Evolutionary conservation across 2,113 vertebrate genomes (phyloP), one percentile per base, ranked within the genome.

Genomic region (Bubo scandiacus): DNA sequence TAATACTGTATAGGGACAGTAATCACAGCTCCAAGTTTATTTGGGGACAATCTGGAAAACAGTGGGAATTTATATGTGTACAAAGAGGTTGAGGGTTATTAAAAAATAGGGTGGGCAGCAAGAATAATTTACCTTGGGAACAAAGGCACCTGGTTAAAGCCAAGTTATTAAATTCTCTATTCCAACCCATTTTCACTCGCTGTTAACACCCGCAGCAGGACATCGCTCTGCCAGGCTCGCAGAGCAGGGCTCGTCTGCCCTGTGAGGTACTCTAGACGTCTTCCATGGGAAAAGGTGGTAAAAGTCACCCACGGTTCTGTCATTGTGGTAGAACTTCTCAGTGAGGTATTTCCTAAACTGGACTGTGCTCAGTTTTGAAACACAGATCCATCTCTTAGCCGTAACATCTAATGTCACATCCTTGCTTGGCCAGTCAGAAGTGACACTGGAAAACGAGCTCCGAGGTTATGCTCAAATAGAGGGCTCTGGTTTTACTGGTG

Each of bases 171-270:
- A 42, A 54, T 30, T 30, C 91, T 12, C 29, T 10, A 0, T 20
- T 30, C 42, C 71, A 42, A 14, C 25, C 32, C 38, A 3, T 47
- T 77, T 52, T 14, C n/a, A 21, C 18, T 47, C 42, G 30, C 40
- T 9, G 40, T 4, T 29, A 13, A 34, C 47, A 15, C 2, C 7
- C 34, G 47, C 61, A 45, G 79, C 20, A 43, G 52, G 47, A 10
- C 6, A 4, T 1, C 1, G 6, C 79, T 22, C 6, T 1, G 4
- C 38, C 70, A 66, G 62, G 63, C 45, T 18, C 9, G 0, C 9
- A 3, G 57, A 34, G 49, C 54, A 19, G 51, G 23, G 66, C 30
- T 45, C 1, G 0, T 36, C 66, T 29, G 13, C n/a, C 49, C 75
- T 32, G 16, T 4, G 27, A 15, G 36, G 27, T 2, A 27, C 58